Conservation (phyloP, 1,140 invertebrate species). For the Bombus confusus region DNA sequence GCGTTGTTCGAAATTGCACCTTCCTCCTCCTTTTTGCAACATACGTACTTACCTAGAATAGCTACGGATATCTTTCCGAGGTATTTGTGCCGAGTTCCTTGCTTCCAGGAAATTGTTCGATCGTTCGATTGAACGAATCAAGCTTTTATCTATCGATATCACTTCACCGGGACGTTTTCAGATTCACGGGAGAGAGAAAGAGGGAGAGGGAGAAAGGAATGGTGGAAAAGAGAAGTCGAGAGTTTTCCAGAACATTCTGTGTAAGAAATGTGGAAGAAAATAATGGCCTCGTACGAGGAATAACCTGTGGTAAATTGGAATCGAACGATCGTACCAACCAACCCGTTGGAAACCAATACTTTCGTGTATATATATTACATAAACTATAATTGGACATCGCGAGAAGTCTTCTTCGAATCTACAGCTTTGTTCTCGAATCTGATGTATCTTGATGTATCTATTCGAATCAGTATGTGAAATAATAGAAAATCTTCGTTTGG, state of each 20-base stretch:
- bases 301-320: constrained; percentile 41
- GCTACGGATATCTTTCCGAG: constrained; percentile 35
- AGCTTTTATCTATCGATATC: constrained; percentile 43
- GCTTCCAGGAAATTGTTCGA: constrained; percentile 44
- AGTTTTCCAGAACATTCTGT: constrained; percentile 20
- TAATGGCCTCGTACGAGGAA: constrained; percentile 27
- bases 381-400: constrained; percentile 17
- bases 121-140: constrained; percentile 39
- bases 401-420: not conserved
- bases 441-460: not conserved
- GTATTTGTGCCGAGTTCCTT: constrained; percentile 40
- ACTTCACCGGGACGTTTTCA: not conserved
- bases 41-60: not conserved
- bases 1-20: constrained; percentile 20
- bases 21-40: constrained; percentile 1
- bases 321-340: constrained; percentile 24
- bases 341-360: not conserved
- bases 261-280: constrained; percentile 35
- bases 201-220: not conserved
- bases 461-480: not conserved
- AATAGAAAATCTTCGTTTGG: not conserved
- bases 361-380: not conserved
- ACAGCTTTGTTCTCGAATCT: not conserved
- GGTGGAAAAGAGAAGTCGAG: not conserved
- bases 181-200: not conserved